Base-by-base conservation (phyloP, 2,113 vertebrate species). In the Mola mola region DNA sequence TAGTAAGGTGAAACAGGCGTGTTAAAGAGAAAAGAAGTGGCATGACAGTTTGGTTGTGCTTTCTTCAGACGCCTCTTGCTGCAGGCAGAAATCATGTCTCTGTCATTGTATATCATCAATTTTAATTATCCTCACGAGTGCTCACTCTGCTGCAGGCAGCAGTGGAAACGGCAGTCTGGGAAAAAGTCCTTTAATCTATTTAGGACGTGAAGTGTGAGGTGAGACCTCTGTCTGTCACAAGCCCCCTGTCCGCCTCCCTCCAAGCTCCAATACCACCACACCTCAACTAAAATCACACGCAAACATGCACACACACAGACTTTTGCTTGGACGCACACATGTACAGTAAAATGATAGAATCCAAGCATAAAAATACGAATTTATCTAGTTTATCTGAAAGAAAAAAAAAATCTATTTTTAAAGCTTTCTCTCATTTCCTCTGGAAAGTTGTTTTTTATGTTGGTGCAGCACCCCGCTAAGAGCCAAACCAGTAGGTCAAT, bases 51-150 rank as follows among this genome's bases (percentile, higher is more conserved):
- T 72, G 79, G 76, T 80, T 67, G 61, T 72, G 67, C 44, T 16
- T 72, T 78, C 86, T 86, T 87, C 36, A 31, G 78, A 86, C 82
- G 84, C 61, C 62, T 82, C 75, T 87, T 59, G 85, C 87, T 84
- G 68, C 56, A 73, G 81, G 86, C 87, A 77, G 51, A 76, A 81
- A 84, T 83, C 88, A 80, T 85, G 87, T 88, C 80, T 78, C 72
- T 87, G 77, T 86, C 87, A 87, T 90, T 89, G 75, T 88, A 82
- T 82, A 87, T 87, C 83, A 88, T 89, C 88, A 87, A 88, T 90
- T 90, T 90, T 89, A 89, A 90, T 90, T 89, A 90, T 79, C 61
- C 81, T 84, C 87, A 85, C 81, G 87, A 85, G 82, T 75, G 76
- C 67, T 87, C 78, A 72, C 66, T 85, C 61, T 65, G 86, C 88